Base-by-base conservation (phyloP, 2,113 vertebrate genomes). In the Epinephelus lanceolatus region DNA sequence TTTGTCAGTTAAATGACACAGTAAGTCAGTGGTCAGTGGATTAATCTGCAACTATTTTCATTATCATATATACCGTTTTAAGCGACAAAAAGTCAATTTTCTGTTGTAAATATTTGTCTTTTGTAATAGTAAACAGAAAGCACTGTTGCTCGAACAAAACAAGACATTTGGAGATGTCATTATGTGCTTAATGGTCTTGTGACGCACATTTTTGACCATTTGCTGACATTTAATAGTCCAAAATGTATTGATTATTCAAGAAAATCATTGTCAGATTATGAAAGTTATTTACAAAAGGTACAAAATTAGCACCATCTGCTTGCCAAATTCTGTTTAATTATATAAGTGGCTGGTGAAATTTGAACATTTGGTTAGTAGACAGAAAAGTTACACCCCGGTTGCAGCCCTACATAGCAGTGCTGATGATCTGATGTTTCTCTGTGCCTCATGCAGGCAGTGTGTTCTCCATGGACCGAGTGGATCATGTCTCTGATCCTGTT, bases 401-500 rank as follows among this genome's bases (percentile, higher is more conserved):
- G 6, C 3, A 67, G 8, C n/a, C 5, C 51, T 15, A 27, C 5
- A 30, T 30, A 25, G 0, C 23, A 42, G 19, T 40, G 37, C 5
- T 56, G 4, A 52, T 70, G 5, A 40, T 78, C 15, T 71, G 17
- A 15, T 85, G 5, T 85, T 74, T 4, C 25, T 53, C 3, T 76
- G 27, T 19, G 49, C 47, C 71, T 0, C 52, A 13, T 79, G 15
- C 86, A 98, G 97, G 84, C 88, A 88, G 91, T 93, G 92, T 94
- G 93, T 95, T 94, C 94, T 96, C 94, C 95, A 96, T 85, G 95
- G 76, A 93, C 88, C 77, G 77, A 18, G 88, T 47, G 88, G 95
- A 98, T 94, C 94, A 99, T 99, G 97, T 96, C 98, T 95, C 93
- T 98, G 97, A 99, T 99, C 96, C 93, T 98, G 82, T 99, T 98